These are phyloP conservation scores for Ibidorhyncha struthersii DNA, from an alignment of 2,113 vertebrate genomes.

Conservation along the genomic window DNA sequence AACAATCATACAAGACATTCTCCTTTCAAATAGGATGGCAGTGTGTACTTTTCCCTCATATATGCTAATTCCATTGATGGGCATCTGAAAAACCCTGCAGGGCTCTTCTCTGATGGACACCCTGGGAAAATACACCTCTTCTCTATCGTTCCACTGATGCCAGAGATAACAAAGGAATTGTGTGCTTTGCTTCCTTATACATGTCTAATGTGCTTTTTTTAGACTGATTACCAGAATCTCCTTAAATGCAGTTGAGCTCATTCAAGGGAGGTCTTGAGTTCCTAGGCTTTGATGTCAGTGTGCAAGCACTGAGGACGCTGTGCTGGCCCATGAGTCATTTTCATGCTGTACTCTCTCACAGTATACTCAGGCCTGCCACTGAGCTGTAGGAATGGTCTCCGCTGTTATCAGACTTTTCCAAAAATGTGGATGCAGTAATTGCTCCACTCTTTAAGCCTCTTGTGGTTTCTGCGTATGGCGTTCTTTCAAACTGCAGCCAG, in stretches of 20 bases:
- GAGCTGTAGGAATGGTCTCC: slow-evolving; percentile 28
- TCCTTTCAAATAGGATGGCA: neutral
- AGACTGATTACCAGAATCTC: slow-evolving; percentile 57
- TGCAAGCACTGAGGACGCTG: neutral
- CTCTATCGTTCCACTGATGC: neutral
- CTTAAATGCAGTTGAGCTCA: slow-evolving; percentile 62
- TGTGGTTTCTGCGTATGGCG: slow-evolving; percentile 62
- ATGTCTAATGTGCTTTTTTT: slow-evolving; percentile 52
- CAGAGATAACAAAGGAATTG: slow-evolving; percentile 53
- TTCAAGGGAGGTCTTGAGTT: slow-evolving; percentile 56
- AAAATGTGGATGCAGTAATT: slow-evolving; percentile 68
- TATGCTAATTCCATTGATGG: neutral
- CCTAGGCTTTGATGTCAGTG: slow-evolving; percentile 63
- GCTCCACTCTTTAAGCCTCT: slow-evolving; percentile 51
- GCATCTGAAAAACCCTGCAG: slow-evolving; percentile 6
- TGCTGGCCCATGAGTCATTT: slow-evolving; percentile 33
- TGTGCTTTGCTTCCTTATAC: slow-evolving; percentile 22
- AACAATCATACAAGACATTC: neutral
- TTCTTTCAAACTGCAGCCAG: slow-evolving; percentile 64
- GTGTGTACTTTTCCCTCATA: neutral
- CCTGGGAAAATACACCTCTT: slow-evolving; percentile 59
- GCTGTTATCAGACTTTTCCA: slow-evolving; percentile 66
- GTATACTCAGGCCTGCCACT: neutral
- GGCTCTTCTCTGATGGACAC: neutral
- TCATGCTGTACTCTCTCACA: slow-evolving; percentile 16